Percentiles rank a stretch among this genome's conserved stretches.
Evolutionary conservation across 2,797 vertebrate species (phyloP).

Genomic region (Enteromius mattozi): DNA sequence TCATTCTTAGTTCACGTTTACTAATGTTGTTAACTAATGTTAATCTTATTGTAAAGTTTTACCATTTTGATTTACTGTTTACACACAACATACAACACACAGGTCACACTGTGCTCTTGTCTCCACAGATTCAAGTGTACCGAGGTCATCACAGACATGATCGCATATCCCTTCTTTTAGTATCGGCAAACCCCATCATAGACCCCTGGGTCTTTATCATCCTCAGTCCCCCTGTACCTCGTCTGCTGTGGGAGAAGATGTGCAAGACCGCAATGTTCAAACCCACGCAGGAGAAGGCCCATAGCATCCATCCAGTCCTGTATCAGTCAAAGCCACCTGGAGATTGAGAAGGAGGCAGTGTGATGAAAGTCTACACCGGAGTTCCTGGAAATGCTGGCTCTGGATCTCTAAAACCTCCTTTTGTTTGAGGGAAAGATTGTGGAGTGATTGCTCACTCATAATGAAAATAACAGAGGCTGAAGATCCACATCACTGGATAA

Average conservation of each 20-base stretch:
- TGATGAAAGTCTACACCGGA: background rate
- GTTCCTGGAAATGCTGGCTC: background rate
- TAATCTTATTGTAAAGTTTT: background rate
- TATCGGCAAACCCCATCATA: slow-evolving; percentile 85
- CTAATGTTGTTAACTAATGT: too few relatives aligned
- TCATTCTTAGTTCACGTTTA: too few relatives aligned
- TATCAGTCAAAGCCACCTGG: background rate
- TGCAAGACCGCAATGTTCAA: slow-evolving; percentile 54
- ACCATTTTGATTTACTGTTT: background rate
- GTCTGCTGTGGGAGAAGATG: slow-evolving; percentile 74
- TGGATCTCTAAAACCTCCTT: background rate
- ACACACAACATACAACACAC: background rate
- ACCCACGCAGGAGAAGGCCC: background rate
- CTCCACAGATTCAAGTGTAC: slow-evolving; percentile 79
- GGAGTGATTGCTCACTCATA: background rate
- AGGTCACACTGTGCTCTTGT: background rate
- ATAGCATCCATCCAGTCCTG: background rate
- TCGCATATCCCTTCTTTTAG: slow-evolving; percentile 76
- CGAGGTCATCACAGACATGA: slow-evolving; percentile 49
- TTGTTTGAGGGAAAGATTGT: background rate
- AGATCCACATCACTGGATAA: background rate
- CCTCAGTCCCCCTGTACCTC: slow-evolving; percentile 79
- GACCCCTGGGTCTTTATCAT: slow-evolving; percentile 89
- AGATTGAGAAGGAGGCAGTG: background rate
- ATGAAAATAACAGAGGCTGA: background rate